Percentiles rank a stretch among this genome's conserved stretches.
Conservation (phyloP, 2,888 invertebrate species). For the Camponotus fellah region DNA sequence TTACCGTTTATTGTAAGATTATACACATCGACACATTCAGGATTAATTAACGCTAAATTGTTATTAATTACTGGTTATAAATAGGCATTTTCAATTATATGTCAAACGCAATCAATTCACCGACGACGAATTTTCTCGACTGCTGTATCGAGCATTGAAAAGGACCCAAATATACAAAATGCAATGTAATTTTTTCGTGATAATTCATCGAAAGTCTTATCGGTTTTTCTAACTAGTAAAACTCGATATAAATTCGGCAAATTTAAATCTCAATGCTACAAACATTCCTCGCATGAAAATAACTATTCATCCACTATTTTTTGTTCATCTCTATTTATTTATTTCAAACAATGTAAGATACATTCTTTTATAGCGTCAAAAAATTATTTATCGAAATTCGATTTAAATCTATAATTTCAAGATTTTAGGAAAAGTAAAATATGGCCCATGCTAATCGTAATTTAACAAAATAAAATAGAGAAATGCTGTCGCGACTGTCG, state of each 20-base stretch:
- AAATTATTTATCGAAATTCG: background rate
- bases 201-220: background rate
- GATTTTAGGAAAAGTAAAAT: background rate
- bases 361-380: background rate
- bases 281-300: background rate
- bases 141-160: background rate
- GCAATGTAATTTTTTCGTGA: background rate
- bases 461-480: background rate
- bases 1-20: constrained; percentile 64
- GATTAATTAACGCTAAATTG: constrained; percentile 62
- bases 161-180: background rate
- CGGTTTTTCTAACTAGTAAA: background rate
- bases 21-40: constrained; percentile 69
- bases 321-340: background rate
- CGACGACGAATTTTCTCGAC: constrained; percentile 41
- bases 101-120: constrained; percentile 55
- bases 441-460: background rate
- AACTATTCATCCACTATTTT: background rate
- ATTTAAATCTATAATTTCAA: background rate
- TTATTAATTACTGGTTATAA: constrained; percentile 59
- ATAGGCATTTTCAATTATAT: constrained; percentile 62
- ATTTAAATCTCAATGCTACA: background rate
- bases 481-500: constrained; percentile 32
- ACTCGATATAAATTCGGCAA: constrained; percentile 15
- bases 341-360: background rate